Base-by-base conservation (phyloP, 2,113 vertebrate species). In the Sceloporus tristichus region DNA sequence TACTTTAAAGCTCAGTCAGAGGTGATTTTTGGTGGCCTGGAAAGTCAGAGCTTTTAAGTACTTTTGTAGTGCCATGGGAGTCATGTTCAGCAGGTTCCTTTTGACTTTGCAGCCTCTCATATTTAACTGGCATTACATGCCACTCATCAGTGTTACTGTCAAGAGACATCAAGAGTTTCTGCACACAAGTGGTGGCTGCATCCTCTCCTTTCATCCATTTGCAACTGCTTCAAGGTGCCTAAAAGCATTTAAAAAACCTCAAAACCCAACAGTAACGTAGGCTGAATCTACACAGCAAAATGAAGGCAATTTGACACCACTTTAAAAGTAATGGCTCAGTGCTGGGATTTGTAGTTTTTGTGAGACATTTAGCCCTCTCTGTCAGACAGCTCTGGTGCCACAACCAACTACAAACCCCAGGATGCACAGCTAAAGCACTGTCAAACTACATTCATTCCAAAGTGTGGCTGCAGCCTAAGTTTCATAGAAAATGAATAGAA, bases 1-100 rank as follows among this genome's bases (percentile, higher is more conserved):
- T 56, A 27, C 86, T 59, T 92, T 93, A 87, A 53, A 18, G 70
- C 19, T 86, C 82, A 68, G 74, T n/a, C 11, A 54, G 38, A 9
- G 10, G 16, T 9, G 1, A 4, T 25, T 18, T 66, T 19, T 83
- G 25, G 77, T 70, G 29, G 9, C 78, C 9, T 25, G 86, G 74
- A 82, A 91, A 87, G 9, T 56, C 62, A 82, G 16, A 42, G 68
- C n/a, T 81, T 73, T 79, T 74, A 81, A 87, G 8, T 84, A 16
- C 13, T 85, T 84, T 5, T n/a, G 0, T 13, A 71, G 1, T 85
- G 68, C 23, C 0, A 0, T 42, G 21, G 65, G 14, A 79, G 83
- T 79, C 1, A 42, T 34, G 9, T 88, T 80, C 27, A 88, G 79
- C 84, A 4, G 81, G 38, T 66, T 75, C 71, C 0, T 90, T 88